phyloP scores from a whole-genome alignment of 2,888 invertebrate species.

The Andrena chrysosceles region DNA sequence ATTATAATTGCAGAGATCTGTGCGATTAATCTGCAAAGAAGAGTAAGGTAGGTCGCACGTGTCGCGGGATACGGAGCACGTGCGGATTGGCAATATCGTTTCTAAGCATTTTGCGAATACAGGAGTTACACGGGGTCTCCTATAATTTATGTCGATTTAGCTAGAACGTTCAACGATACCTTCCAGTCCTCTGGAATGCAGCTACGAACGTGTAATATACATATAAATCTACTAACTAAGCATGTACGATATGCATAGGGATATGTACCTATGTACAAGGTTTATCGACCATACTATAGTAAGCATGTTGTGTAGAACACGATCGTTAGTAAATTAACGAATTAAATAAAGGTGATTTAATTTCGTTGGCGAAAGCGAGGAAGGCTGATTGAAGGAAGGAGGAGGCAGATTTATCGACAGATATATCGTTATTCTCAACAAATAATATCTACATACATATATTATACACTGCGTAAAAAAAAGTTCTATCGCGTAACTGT shows the following conservation, averaged over 20 bases:
- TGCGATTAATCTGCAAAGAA: background rate
- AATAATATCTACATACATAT: constrained; percentile 61
- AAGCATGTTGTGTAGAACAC: constrained; percentile 46
- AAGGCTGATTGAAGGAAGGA: background rate
- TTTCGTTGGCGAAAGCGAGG: background rate
- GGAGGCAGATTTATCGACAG: constrained; percentile 9
- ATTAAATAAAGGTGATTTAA: constrained; percentile 49
- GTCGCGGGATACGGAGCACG: background rate
- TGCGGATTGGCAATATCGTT: background rate
- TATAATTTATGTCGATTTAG: constrained; percentile 30
- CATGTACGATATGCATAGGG: constrained; percentile 52
- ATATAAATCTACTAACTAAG: constrained; percentile 1
- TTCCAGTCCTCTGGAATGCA: constrained; percentile 29
- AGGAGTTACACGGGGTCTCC: constrained; percentile 21
- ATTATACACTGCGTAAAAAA: constrained; percentile 46
- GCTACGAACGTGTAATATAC: constrained; percentile 57
- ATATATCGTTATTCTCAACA: constrained; percentile 51
- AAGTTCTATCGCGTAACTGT: background rate
- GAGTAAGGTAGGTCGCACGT: background rate
- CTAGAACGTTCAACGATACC: constrained; percentile 31
- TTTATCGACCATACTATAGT: constrained; percentile 39
- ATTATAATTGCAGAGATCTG: constrained; percentile 5
- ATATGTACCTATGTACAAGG: constrained; percentile 62
- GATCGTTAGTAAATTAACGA: constrained; percentile 60
- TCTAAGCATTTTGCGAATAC: background rate